These are phyloP conservation scores for Teleogryllus oceanicus DNA, from an alignment of 2,888 invertebrate genomes.

Conservation along the genomic window DNA sequence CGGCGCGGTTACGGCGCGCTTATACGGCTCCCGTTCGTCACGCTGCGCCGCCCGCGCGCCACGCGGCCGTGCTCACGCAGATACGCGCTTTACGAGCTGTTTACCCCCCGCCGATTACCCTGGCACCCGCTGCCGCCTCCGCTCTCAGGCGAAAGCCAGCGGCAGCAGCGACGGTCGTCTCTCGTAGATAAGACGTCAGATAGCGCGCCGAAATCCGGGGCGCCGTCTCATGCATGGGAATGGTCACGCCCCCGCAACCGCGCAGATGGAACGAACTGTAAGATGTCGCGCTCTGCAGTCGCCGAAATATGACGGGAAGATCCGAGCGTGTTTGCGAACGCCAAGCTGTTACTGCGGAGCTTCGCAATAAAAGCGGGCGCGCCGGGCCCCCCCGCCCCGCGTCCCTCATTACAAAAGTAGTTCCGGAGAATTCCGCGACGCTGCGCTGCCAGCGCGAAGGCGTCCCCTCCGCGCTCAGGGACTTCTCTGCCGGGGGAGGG, in stretches of 20 bases:
- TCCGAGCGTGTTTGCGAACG: no score
- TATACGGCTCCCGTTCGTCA: background rate
- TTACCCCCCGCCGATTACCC: background rate
- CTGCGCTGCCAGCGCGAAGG: background rate
- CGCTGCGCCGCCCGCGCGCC: background rate
- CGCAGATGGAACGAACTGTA: no score
- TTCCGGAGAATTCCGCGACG: background rate
- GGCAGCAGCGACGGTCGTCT: background rate
- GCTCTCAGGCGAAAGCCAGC: background rate
- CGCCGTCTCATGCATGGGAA: background rate
- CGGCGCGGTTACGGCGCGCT: background rate
- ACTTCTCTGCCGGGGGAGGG: background rate
- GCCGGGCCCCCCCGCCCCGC: background rate
- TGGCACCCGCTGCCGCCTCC: background rate
- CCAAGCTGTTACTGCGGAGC: no score
- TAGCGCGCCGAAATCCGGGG: background rate
- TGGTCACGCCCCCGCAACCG: background rate
- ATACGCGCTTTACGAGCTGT: slow-evolving; percentile 10
- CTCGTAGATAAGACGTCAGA: background rate
- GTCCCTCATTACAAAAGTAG: slow-evolving; percentile 6
- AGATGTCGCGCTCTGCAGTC: no score
- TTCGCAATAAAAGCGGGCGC: no score
- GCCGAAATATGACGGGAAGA: no score
- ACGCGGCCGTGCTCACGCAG: background rate
- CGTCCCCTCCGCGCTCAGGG: background rate